Base-by-base conservation (phyloP, 2,888 invertebrate genomes). In the Gibbula magus region DNA sequence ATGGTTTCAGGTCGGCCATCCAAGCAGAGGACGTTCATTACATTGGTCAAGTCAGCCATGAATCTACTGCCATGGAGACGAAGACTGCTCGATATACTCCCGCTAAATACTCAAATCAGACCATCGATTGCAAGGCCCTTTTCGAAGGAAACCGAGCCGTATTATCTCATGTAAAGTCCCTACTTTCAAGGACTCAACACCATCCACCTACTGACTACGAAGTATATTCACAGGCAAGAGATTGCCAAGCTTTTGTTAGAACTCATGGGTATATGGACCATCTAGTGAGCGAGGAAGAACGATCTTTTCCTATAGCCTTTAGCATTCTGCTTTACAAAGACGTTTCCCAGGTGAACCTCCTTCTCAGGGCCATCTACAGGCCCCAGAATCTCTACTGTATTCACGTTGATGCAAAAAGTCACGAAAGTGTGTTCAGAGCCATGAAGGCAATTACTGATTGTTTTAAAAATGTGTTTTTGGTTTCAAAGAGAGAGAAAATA, bases 361-460 rank as follows among this genome's bases (percentile, higher is more conserved):
- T 92, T 5, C 80, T 92, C 25, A 81, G 88, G 22, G 86, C 89
- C 2, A 88, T 92, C 25, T 92, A 92, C 77, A 83, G 88, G 56
- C 91, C 91, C 0, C 89, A 90, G 20, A 92, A 92, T 82, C 73
- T 86, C 13, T 92, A 91, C 81, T 92, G 92, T 82, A 81, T 92
- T n/a, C 92, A 92, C 81, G 87, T 92, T 1, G 93, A 93, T 81
- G 82, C 80, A 10, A 88, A 88, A 54, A 82, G 90, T 7, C 45
- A 81, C 5, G 35, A 76, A 7, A 67, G 35, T 8, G 79, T 91
- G 51, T 87, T 89, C 29, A 75, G 84, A 7, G 86, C 86, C 8
- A 80, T 86, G 20, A 77, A 79, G 0, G 86, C 88, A 10, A 84
- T 91, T 20, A 85, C 89, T 5, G 81, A 82, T 22, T 92, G 92